A percentile compares a stretch with the other conserved stretches of the same genome.
Evolutionary conservation across 2,113 vertebrate species (phyloP).

Genomic region (Machaerirhynchus nigripectus): DNA sequence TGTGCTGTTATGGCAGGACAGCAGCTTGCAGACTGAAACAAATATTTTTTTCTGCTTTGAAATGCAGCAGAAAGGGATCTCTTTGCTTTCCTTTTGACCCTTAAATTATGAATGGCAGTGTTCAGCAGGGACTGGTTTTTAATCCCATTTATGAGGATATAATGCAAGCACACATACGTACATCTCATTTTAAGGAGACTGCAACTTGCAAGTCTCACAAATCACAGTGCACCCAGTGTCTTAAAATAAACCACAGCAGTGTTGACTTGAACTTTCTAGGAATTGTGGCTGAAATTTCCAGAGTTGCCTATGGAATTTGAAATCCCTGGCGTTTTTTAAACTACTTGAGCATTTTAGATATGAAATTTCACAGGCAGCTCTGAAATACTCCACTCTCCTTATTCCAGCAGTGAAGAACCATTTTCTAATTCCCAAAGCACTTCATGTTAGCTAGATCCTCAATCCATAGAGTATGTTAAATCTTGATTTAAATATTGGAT

Average conservation of each 20-base stretch:
- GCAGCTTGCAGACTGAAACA: not conserved
- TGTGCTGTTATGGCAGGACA: not conserved
- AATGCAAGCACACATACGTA: not conserved
- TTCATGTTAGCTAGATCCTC: not conserved
- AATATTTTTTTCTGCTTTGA: constrained; percentile 20
- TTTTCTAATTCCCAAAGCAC: not conserved
- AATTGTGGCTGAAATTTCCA: not conserved
- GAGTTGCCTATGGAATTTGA: not conserved
- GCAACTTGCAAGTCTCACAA: not conserved
- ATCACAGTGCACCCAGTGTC: not conserved
- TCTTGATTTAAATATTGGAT: not conserved
- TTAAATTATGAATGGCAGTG: constrained; percentile 10
- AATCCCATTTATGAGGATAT: not conserved
- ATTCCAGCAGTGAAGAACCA: not conserved
- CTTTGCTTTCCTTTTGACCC: not conserved
- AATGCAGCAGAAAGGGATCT: not conserved
- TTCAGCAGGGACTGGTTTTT: not conserved
- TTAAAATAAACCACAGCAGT: not conserved
- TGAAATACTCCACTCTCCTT: not conserved
- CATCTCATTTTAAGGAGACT: not conserved
- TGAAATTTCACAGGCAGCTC: not conserved
- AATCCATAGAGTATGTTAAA: not conserved
- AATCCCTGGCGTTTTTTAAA: not conserved
- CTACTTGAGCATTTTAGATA: not conserved
- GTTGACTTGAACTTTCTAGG: constrained; percentile 12